A percentile compares a stretch with the other conserved stretches of the same genome.
phyloP scores from a whole-genome alignment of 1,140 invertebrate species.

The Atopsyche davidsoni region DNA sequence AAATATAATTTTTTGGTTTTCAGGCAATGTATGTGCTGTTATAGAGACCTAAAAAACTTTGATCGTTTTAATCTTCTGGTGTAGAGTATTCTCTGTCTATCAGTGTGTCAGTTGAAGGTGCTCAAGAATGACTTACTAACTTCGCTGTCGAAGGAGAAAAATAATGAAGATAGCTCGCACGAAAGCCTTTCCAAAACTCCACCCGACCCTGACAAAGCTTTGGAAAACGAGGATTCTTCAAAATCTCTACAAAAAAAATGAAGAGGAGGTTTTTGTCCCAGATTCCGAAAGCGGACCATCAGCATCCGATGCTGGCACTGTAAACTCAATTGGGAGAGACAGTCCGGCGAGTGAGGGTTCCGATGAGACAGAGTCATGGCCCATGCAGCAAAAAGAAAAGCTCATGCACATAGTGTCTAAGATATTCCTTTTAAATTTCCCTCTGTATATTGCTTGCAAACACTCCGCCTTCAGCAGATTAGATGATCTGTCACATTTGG shows the following conservation, averaged over 20 bases:
- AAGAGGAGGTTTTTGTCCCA: slow-evolving; percentile 40
- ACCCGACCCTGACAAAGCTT: slow-evolving; percentile 23
- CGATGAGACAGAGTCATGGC: slow-evolving; percentile 52
- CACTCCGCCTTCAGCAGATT: slow-evolving; percentile 68
- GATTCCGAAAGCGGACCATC: slow-evolving; percentile 30
- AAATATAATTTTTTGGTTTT: slow-evolving; percentile 34
- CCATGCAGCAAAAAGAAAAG: slow-evolving; percentile 69
- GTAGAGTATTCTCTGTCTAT: slow-evolving; percentile 70
- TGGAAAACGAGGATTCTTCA: slow-evolving; percentile 27
- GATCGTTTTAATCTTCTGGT: slow-evolving; percentile 81
- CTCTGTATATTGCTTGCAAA: slow-evolving; percentile 87
- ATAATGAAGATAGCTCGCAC: slow-evolving; percentile 31
- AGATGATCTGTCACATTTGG: slow-evolving; percentile 71
- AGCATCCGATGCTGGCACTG: slow-evolving; percentile 18
- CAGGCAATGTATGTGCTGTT: slow-evolving; percentile 89
- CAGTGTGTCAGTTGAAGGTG: slow-evolving; percentile 67
- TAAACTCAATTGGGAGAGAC: slow-evolving; percentile 27
- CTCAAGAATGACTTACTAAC: slow-evolving; percentile 55
- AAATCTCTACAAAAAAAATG: slow-evolving; percentile 26
- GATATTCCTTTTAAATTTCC: slow-evolving; percentile 81
- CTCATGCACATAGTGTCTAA: slow-evolving; percentile 73
- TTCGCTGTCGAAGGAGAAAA: slow-evolving; percentile 32
- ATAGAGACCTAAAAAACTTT: slow-evolving; percentile 83
- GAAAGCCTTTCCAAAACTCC: slow-evolving; percentile 24
- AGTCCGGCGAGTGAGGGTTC: slow-evolving; percentile 30